Conservation (phyloP, 37 sponge, comb jelly and placozoan genomes). For the Tethya wilhelma region DNA sequence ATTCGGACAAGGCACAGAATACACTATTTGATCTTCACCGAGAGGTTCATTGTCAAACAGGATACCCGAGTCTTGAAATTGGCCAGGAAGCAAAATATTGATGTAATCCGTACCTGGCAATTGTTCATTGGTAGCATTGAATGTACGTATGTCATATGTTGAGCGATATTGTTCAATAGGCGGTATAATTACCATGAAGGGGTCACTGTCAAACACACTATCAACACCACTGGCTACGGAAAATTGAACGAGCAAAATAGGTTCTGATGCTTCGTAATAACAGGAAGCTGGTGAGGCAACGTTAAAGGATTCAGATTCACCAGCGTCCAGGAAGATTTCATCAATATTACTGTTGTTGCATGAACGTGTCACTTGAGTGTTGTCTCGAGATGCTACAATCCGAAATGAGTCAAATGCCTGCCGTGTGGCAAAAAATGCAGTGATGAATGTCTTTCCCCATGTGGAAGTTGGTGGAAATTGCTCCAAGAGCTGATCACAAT, state of each 20-base stretch:
- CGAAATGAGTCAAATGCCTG: conserved; percentile 21
- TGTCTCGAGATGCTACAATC: conserved; percentile 29
- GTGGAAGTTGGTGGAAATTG: conserved; percentile 56
- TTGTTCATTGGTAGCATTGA: background rate
- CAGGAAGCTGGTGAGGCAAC: conserved; percentile 12
- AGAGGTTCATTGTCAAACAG: too few species aligned
- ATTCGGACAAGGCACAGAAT: background rate
- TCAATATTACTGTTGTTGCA: background rate
- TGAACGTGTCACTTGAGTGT: conserved; percentile 13
- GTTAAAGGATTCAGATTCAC: conserved; percentile 1
- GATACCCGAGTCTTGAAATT: background rate
- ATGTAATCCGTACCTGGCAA: background rate
- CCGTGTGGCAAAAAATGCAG: background rate
- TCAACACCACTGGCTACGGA: conserved; percentile 46
- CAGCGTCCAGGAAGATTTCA: background rate
- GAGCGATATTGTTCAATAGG: conserved; percentile 55
- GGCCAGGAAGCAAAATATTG: conserved; percentile 22
- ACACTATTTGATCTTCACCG: too few species aligned
- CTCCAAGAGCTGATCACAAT: conserved; percentile 48
- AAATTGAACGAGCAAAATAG: conserved; percentile 50
- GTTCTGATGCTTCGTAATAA: conserved; percentile 18
- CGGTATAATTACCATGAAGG: conserved; percentile 60
- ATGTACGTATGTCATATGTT: conserved; percentile 2
- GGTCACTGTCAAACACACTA: conserved; percentile 11
- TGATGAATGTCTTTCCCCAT: conserved; percentile 56